Percentiles rank a stretch among this genome's conserved stretches.
These are phyloP conservation scores for Caenorhabditis wallacei DNA, from an alignment of 2,888 invertebrate species.

Conservation along the genomic window DNA sequence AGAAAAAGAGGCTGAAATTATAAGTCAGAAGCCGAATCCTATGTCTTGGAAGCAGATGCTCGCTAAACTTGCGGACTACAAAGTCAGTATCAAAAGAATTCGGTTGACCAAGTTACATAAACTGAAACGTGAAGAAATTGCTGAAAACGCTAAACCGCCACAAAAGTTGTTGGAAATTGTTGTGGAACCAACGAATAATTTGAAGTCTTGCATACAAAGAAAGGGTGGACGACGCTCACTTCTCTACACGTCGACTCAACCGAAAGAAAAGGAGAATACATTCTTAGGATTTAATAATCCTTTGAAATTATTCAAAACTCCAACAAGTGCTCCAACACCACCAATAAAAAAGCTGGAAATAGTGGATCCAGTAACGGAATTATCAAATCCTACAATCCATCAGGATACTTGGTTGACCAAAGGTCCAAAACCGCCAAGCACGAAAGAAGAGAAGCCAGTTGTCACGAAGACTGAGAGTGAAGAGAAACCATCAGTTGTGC, in stretches of 20 bases:
- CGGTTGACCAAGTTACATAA: background rate
- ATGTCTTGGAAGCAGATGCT: constrained; percentile 41
- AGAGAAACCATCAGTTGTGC: background rate
- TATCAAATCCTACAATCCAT: background rate
- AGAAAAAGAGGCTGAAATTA: background rate
- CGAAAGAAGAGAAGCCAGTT: background rate
- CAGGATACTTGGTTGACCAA: background rate
- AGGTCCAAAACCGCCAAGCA: background rate
- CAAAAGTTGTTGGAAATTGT: constrained; percentile 13
- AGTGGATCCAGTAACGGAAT: background rate
- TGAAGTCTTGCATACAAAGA: constrained; percentile 32
- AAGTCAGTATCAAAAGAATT: constrained; percentile 18
- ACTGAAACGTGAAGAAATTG: background rate
- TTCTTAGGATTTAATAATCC: constrained; percentile 6
- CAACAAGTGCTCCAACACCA: background rate
- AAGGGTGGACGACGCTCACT: constrained; percentile 25
- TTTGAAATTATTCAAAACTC: constrained; percentile 6
- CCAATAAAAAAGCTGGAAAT: background rate
- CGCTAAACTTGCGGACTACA: constrained; percentile 3
- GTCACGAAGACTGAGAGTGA: background rate
- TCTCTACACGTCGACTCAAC: background rate
- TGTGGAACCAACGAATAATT: constrained; percentile 14
- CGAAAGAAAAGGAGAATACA: background rate
- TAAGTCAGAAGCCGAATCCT: background rate
- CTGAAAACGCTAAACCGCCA: background rate